Evolutionary conservation across 2,113 vertebrate genomes (phyloP).

Genomic region (Anolis sagrei): DNA sequence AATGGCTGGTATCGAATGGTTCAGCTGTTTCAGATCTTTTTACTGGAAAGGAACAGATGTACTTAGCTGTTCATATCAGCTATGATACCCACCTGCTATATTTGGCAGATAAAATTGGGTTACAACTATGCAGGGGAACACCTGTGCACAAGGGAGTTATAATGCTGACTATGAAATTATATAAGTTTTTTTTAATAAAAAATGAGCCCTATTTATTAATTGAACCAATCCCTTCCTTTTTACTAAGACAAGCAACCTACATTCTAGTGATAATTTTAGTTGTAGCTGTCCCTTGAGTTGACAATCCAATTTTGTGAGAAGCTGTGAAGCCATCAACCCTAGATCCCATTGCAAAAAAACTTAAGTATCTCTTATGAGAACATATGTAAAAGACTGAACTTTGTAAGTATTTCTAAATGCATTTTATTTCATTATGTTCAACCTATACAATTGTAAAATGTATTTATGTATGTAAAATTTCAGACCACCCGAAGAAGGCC

Average conservation of each 20-base stretch:
- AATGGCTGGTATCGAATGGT: neutral
- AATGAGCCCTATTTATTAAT: constrained; percentile 30
- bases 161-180: constrained; percentile 38
- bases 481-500: no score
- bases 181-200: constrained; percentile 20
- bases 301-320: constrained; percentile 46
- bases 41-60: neutral
- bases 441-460: no score
- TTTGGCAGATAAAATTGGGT: constrained; percentile 28
- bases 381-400: no score
- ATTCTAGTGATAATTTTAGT: constrained; percentile 17
- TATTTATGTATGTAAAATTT: no score
- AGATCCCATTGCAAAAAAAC: no score
- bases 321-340: constrained; percentile 3
- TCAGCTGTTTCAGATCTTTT: neutral
- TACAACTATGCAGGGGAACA: neutral
- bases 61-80: neutral
- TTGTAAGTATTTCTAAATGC: no score
- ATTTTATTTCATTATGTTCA: no score
- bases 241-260: constrained; percentile 41
- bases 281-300: neutral
- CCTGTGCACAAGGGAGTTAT: constrained; percentile 16
- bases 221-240: constrained; percentile 21
- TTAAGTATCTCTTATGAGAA: no score
- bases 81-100: neutral